Base-by-base conservation (phyloP, 1,140 invertebrate species). In the Formica selysi region DNA sequence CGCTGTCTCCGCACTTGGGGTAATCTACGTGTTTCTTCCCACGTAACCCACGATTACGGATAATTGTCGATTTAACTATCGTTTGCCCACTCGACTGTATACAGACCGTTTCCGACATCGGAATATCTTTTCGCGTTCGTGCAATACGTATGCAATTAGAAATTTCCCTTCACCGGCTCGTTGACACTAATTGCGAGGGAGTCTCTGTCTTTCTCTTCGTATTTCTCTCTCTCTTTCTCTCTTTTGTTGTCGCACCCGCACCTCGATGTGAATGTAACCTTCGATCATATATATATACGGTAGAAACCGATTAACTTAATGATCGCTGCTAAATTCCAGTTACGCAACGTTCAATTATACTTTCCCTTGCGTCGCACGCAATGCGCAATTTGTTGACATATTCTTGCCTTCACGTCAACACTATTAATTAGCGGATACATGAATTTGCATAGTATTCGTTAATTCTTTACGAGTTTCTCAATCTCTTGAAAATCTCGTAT, bases 131-230 rank as follows among this genome's bases (percentile, higher is more conserved):
- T 89, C 86, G 64, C 76, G 70, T 48, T 86, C 61, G 79, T 54
- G 84, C 59, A 48, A 41, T 79, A 54, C 76, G 86, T 70, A 86
- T 87, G 88, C 86, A 90, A 90, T 90, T 90, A 90, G 89, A 90
- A 90, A 90, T 90, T 90, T 90, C 89, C 89, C 89, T 90, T 90
- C 89, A 87, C 89, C 59, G 64, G 16, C 88, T 90, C 86, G 86
- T 90, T 90, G 89, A 90, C 89, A 90, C 89, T 90, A 90, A 90
- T 90, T 88, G 80, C 73, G 29, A 22, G 54, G 22, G 76, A n/a
- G 22, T 68, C 73, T 76, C 79, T 19, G 57, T 76, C 51, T 57
- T 62, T 74, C 16, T 44, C 64, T 68, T 13, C 10, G 29, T 41
- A 10, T 26, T 44, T 44, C 10, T n/a, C 13, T 54, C 44, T 65